A percentile compares a stretch with the other conserved stretches of the same genome.
These are phyloP conservation scores for Paracyclopina nana DNA, from an alignment of 1,140 invertebrate species.

Conservation along the genomic window DNA sequence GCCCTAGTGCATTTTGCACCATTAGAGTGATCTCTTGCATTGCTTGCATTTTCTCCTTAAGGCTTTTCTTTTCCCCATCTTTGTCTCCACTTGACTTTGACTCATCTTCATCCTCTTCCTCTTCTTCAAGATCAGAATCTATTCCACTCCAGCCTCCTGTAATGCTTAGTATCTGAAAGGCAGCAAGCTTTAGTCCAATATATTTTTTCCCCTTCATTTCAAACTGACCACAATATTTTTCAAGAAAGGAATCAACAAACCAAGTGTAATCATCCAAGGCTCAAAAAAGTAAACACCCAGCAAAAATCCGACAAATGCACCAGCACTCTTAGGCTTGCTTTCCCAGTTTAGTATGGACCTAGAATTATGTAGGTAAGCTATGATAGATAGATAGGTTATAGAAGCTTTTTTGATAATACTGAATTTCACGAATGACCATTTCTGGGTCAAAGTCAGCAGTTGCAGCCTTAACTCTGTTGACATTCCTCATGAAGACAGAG, in stretches of 20 bases:
- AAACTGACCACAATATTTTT: conserved; percentile 43
- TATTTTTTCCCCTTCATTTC: conserved; percentile 1
- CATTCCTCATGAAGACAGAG: conserved; percentile 76
- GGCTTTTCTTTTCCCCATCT: conserved; percentile 81
- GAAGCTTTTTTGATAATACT: background rate
- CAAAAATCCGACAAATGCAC: conserved; percentile 65
- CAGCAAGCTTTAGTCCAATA: conserved; percentile 5
- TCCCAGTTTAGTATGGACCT: conserved; percentile 99
- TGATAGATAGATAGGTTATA: too few relatives aligned
- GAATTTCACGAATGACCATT: background rate
- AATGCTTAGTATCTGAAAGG: conserved; percentile 23
- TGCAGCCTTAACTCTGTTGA: conserved; percentile 72
- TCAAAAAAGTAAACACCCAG: conserved; percentile 59
- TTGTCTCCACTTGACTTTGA: conserved; percentile 46
- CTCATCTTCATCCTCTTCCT: conserved; percentile 51
- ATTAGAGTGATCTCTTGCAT: conserved; percentile 86
- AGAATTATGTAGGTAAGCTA: too few relatives aligned
- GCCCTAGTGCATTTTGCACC: conserved; percentile 29
- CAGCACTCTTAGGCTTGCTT: conserved; percentile 56
- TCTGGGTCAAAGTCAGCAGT: conserved; percentile 47
- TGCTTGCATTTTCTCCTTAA: conserved; percentile 76
- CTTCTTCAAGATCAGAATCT: conserved; percentile 29
- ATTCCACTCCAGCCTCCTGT: conserved; percentile 25
- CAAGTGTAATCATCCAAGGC: conserved; percentile 64
- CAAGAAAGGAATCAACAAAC: conserved; percentile 49